Evolutionary conservation across 2,888 invertebrate species (phyloP).

Genomic region (Coremacera marginata): DNA sequence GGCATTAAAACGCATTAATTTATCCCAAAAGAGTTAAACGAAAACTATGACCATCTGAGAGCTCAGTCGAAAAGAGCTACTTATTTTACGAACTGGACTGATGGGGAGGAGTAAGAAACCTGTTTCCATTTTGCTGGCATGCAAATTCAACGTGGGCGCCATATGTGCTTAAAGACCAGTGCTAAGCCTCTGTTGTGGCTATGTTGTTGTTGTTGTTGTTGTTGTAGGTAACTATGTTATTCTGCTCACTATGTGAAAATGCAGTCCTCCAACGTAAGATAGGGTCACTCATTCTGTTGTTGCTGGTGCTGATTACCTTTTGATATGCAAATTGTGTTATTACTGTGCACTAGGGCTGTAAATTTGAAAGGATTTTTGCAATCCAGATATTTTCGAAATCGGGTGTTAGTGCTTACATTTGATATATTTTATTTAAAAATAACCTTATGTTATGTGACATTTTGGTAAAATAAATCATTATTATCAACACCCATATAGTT

Average conservation of each 20-base stretch:
- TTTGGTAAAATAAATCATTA: too few relatives aligned
- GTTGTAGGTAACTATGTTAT: not conserved
- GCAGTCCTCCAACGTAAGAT: not conserved
- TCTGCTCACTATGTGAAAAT: slow-evolving; percentile 14
- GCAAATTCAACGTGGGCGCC: not conserved
- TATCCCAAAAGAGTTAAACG: slow-evolving; percentile 40
- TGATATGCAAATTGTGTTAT: slow-evolving; percentile 18
- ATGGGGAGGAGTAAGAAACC: slow-evolving; percentile 4
- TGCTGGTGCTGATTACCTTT: slow-evolving; percentile 24
- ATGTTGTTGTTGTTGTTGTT: not conserved
- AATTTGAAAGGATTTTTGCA: too few relatives aligned
- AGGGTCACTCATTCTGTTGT: not conserved
- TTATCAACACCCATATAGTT: too few relatives aligned
- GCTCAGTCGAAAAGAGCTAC: not conserved
- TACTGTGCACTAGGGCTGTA: too few relatives aligned
- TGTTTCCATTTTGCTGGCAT: not conserved
- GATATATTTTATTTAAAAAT: too few relatives aligned
- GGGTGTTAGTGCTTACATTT: too few relatives aligned
- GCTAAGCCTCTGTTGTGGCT: too few relatives aligned
- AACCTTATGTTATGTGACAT: too few relatives aligned
- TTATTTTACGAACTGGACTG: not conserved
- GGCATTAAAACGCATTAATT: slow-evolving; percentile 42
- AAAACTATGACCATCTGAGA: not conserved
- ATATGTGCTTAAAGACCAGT: not conserved
- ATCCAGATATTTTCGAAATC: too few relatives aligned